These are phyloP conservation scores for Myotis davidii DNA, from an alignment of 2,113 vertebrate genomes.

Conservation along the genomic window DNA sequence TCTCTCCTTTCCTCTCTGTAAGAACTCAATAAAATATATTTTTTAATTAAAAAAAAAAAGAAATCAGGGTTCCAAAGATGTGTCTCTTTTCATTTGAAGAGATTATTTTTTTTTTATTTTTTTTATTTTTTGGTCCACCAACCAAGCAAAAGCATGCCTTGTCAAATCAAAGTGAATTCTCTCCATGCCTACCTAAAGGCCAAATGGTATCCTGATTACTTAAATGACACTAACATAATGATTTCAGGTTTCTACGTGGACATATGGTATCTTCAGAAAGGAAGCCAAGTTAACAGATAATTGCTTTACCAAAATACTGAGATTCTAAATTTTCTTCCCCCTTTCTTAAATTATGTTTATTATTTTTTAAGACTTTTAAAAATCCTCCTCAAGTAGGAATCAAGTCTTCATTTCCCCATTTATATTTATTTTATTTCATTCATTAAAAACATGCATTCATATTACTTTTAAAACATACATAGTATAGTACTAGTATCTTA, in stretches of 20 bases:
- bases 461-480: neutral
- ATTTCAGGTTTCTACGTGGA: neutral
- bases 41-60: too few relatives aligned
- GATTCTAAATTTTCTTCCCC: neutral
- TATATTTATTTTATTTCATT: conserved; percentile 11
- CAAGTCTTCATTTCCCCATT: neutral
- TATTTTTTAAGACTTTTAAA: neutral
- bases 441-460: neutral
- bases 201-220: neutral
- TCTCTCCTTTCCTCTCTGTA: too few relatives aligned
- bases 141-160: neutral
- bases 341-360: neutral
- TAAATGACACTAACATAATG: neutral
- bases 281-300: neutral
- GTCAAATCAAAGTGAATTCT: neutral
- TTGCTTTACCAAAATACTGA: neutral
- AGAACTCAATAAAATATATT: too few relatives aligned
- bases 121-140: neutral
- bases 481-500: neutral
- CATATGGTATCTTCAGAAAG: neutral
- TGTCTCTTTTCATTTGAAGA: neutral
- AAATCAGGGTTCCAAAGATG: neutral
- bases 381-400: neutral
- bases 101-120: neutral
- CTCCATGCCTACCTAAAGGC: neutral